A percentile compares a stretch with the other conserved stretches of the same genome.
phyloP scores from a whole-genome alignment of 2,113 vertebrate species.

The Pelecanoides urinatrix region DNA sequence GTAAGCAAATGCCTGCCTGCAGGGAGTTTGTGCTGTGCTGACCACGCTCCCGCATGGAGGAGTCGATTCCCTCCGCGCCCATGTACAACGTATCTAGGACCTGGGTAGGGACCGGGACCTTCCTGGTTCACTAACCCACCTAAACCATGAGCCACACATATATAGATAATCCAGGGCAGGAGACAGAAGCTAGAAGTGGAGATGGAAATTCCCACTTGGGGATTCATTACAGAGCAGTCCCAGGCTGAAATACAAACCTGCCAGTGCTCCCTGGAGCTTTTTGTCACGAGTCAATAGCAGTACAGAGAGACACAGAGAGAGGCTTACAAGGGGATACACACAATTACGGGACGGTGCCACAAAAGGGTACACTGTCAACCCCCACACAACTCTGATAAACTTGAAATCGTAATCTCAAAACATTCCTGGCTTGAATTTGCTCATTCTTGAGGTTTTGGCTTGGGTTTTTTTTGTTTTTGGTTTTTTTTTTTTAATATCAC shows the following conservation, averaged over 20 bases:
- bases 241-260: neutral
- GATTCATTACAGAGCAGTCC: neutral
- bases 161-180: neutral
- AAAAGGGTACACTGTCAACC: neutral
- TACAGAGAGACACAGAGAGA: neutral
- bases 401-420: neutral
- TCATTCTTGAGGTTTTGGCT: neutral
- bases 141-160: neutral
- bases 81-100: rapidly evolving
- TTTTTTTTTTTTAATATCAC: neutral
- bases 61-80: rapidly evolving
- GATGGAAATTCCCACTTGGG: neutral
- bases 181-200: neutral
- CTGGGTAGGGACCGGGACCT: neutral
- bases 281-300: rapidly evolving
- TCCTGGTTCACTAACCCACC: neutral
- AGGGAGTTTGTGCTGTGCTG: neutral
- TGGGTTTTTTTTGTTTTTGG: neutral
- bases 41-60: neutral
- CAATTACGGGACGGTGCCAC: neutral
- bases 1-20: neutral
- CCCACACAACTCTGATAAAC: neutral
- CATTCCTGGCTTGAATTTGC: neutral
- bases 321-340: neutral
- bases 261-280: neutral